A percentile compares a stretch with the other conserved stretches of the same genome.
phyloP scores from a whole-genome alignment of 2,797 vertebrate species.

The Stomatorhinus walkeri region DNA sequence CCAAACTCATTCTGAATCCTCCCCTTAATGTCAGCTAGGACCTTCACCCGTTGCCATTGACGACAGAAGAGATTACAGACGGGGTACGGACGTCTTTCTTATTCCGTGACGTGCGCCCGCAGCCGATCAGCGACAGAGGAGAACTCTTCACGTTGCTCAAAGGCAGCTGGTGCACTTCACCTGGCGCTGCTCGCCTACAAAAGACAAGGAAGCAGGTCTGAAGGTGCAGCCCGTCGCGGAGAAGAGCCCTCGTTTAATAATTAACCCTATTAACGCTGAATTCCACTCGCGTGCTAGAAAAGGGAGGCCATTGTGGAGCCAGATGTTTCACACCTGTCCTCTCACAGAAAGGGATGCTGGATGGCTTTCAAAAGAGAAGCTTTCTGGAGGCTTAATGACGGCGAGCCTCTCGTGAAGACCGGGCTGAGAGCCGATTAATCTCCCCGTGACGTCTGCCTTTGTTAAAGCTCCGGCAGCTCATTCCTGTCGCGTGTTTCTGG shows the following conservation, averaged over 20 bases:
- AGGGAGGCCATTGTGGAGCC: background rate
- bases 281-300: background rate
- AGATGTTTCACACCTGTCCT: constrained; percentile 4
- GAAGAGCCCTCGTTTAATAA: constrained; percentile 7
- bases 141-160: background rate
- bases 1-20: background rate
- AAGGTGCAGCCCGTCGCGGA: background rate
- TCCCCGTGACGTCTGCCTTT: background rate
- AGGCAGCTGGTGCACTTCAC: background rate
- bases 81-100: background rate
- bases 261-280: background rate
- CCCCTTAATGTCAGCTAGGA: background rate
- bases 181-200: background rate
- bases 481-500: background rate
- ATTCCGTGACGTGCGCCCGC: background rate
- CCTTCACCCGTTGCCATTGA: background rate
- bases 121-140: background rate
- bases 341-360: background rate
- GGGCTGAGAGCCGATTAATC: background rate
- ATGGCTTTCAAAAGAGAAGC: background rate
- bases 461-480: background rate
- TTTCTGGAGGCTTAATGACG: background rate
- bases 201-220: background rate
- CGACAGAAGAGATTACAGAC: background rate
- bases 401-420: background rate